Conservation (phyloP, 2,113 vertebrate species). For the Oncorhynchus tshawytscha region DNA sequence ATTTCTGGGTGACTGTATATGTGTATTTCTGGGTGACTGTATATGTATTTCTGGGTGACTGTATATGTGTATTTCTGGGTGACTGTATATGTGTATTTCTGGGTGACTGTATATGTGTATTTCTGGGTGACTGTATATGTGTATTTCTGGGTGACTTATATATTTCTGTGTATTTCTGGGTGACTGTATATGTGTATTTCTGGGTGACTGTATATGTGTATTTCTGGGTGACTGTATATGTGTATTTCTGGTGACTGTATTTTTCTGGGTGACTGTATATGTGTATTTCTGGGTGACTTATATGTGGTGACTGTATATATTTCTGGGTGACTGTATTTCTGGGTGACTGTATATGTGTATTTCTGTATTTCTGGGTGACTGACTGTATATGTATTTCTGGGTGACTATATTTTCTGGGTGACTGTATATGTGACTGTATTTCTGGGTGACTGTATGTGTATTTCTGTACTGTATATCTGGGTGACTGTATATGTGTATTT, state of each 20-base stretch:
- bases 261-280: neutral
- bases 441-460: neutral
- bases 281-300: neutral
- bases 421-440: too few relatives aligned
- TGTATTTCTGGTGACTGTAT: neutral
- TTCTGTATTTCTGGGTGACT: too few relatives aligned
- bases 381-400: too few relatives aligned
- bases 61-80: neutral
- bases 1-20: neutral
- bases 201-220: neutral
- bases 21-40: too few relatives aligned
- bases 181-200: too few relatives aligned
- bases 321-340: too few relatives aligned
- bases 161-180: too few relatives aligned
- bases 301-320: neutral
- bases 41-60: neutral
- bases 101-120: neutral
- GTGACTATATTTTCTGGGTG: too few relatives aligned
- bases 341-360: neutral
- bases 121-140: neutral
- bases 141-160: too few relatives aligned
- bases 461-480: neutral
- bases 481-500: neutral
- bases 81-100: neutral
- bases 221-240: neutral